phyloP scores from a whole-genome alignment of 1,140 invertebrate genomes.

The Drosophila dunni region DNA sequence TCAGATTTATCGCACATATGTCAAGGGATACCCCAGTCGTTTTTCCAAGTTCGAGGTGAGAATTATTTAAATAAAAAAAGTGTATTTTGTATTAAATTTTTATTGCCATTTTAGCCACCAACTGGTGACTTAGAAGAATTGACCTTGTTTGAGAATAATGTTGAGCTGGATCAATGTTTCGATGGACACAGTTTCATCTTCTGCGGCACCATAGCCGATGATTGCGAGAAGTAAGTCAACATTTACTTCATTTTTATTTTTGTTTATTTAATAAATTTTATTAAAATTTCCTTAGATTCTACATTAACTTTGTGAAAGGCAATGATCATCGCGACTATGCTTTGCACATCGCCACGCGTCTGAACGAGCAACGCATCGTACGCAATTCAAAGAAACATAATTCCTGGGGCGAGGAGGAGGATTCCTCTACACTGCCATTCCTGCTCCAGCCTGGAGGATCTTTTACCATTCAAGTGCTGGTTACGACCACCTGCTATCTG shows the following conservation, averaged over 20 bases:
- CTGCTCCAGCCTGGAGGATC: slow-evolving; percentile 74
- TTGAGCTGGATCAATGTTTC: slow-evolving; percentile 47
- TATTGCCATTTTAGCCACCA: slow-evolving; percentile 5
- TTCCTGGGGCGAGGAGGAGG: slow-evolving; percentile 90
- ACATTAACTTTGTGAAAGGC: slow-evolving; percentile 87
- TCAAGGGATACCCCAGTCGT: neutral
- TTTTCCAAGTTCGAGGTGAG: slow-evolving; percentile 4
- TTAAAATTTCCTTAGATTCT: slow-evolving; percentile 85
- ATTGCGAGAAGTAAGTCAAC: slow-evolving; percentile 67
- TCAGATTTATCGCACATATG: slow-evolving; percentile 9
- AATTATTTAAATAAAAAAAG: neutral
- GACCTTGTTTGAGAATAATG: neutral
- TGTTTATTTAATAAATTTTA: neutral
- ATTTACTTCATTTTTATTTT: neutral
- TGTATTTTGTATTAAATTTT: neutral
- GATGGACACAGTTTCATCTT: slow-evolving; percentile 76
- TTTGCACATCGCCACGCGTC: slow-evolving; percentile 91
- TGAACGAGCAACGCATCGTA: slow-evolving; percentile 90
- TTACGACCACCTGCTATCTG: slow-evolving; percentile 85
- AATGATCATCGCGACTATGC: slow-evolving; percentile 87
- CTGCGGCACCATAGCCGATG: slow-evolving; percentile 55
- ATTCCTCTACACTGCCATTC: slow-evolving; percentile 85
- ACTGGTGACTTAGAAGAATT: neutral
- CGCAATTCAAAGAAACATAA: slow-evolving; percentile 88
- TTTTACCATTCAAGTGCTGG: slow-evolving; percentile 85